Evolutionary conservation across 2,113 vertebrate species (phyloP), one percentile per base, ranked within the genome.

Genomic region (Rhizomys pruinosus): DNA sequence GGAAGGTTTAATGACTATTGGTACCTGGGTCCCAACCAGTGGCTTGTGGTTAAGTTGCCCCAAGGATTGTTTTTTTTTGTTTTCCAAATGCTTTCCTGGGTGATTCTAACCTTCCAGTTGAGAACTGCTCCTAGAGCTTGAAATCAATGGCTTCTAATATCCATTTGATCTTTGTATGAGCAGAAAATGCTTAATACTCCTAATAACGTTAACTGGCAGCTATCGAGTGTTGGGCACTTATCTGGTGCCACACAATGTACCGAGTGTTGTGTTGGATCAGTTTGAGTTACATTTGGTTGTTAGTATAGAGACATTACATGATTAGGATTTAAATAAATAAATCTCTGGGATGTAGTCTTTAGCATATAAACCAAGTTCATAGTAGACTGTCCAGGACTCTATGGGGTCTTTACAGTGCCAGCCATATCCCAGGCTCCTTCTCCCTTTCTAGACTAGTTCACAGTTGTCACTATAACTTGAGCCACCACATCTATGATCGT

Each of bases 211-310:
- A 64, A 52, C 22, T 47, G 47, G 42, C 23, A 66, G 52, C 47
- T 84, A 0, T 63, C 11, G 66, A 19, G n/a, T 55, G 34, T 0
- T 69, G 34, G 16, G 23, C 22, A n/a, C 34, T 92, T 85, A 44
- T 13, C 72, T 64, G 73, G 63, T 34, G 12, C n/a, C 32, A 37
- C 79, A 61, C 1, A 32, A 32, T 32, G 22, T 52, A 17, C 22
- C 7, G 76, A 39, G 64, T 23, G 8, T 29, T 93, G 32, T 85
- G 10, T 77, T 81, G 74, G 64, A 27, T 87, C 29, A 37, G 2
- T 86, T 84, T 90, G 55, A 44, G 85, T 90, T 89, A 44, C 39
- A 57, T 63, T 92, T 82, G 42, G 27, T 81, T 90, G 63, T 64
- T 92, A 39, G 2, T 72, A 78, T 84, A 72, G 71, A 85, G 39